These are phyloP conservation scores for Elmis aenea DNA, from an alignment of 2,888 invertebrate species.

Conservation along the genomic window DNA sequence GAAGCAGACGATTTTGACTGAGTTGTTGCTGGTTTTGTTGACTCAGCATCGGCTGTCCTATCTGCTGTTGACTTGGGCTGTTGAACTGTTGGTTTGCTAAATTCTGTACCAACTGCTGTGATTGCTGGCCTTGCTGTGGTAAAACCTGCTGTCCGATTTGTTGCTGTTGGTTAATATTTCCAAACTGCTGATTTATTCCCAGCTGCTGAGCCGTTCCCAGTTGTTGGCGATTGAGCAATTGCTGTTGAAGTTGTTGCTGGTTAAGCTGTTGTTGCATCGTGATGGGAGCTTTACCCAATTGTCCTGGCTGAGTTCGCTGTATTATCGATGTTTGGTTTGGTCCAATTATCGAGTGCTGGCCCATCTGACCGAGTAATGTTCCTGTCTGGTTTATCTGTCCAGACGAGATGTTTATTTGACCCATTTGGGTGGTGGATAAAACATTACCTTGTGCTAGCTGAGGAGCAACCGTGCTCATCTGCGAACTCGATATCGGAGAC, in stretches of 20 bases:
- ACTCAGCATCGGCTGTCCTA: constrained; percentile 14
- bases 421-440: not conserved
- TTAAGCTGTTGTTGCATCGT: constrained; percentile 12
- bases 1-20: too few species aligned
- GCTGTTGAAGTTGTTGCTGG: constrained; percentile 13
- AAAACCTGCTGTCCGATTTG: constrained; percentile 48
- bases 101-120: constrained; percentile 16
- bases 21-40: constrained; percentile 37
- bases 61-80: constrained; percentile 5
- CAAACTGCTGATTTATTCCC: constrained; percentile 37
- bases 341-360: constrained; percentile 9
- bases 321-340: constrained; percentile 24
- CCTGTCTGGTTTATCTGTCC: constrained; percentile 4
- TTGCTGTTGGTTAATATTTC: constrained; percentile 44
- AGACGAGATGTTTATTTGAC: too few species aligned
- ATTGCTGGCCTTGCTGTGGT: constrained; percentile 24
- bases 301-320: constrained; percentile 17
- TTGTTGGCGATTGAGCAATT: constrained; percentile 10
- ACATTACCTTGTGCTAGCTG: constrained; percentile 9
- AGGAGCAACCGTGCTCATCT: constrained; percentile 6
- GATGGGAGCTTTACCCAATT: constrained; percentile 6
- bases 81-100: constrained; percentile 34
- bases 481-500: constrained; percentile 33
- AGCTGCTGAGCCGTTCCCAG: constrained; percentile 11
- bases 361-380: constrained; percentile 1